Base-by-base conservation (phyloP, 1,140 invertebrate species). In the Bilobella aurantiaca region DNA sequence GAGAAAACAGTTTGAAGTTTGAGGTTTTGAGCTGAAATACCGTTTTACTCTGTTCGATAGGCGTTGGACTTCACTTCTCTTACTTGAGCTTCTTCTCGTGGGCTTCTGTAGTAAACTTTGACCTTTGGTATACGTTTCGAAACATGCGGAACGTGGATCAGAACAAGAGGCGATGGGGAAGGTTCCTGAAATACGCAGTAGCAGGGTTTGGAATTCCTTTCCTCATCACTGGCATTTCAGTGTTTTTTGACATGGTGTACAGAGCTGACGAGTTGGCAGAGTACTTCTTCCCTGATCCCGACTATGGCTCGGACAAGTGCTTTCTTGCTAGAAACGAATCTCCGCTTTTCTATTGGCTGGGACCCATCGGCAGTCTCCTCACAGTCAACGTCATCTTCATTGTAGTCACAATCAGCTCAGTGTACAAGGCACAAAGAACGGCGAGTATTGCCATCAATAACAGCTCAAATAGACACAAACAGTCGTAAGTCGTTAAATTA, bases 381-480 rank as follows among this genome's bases (percentile, higher is more conserved):
- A 27, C 74, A 1, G 58, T 67, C 8, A 79, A 79, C 63, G 61
- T 78, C 0, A 53, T 74, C 2, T 68, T 79, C 57, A 79, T 78
- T 63, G 28, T 73, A 1, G 66, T 67, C 1, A 67, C 66, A 14
- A 23, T 63, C 14, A 29, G 14, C 29, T 49, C 46, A 3, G 49
- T 68, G 18, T 64, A 61, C 31, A 53, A 61, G 30, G 37, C 42
- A n/a, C 47, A 58, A 16, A 61, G 64, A 32, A 31, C 32, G 30
- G 56, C 66, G 2, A 63, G 49, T n/a, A 61, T 68, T 32, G 66
- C 66, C 12, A 56, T 57, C 0, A 68, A 58, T 28, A 31, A 37
- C 8, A 37, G 58, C 31, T 62, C 29, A 5, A 62, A 23, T 29
- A 5, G 12, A 1, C 3, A 49, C 18, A 62, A 57, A 21, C 58